Conservation (phyloP, 2,797 vertebrate species). For the Okamejei kenojei region DNA sequence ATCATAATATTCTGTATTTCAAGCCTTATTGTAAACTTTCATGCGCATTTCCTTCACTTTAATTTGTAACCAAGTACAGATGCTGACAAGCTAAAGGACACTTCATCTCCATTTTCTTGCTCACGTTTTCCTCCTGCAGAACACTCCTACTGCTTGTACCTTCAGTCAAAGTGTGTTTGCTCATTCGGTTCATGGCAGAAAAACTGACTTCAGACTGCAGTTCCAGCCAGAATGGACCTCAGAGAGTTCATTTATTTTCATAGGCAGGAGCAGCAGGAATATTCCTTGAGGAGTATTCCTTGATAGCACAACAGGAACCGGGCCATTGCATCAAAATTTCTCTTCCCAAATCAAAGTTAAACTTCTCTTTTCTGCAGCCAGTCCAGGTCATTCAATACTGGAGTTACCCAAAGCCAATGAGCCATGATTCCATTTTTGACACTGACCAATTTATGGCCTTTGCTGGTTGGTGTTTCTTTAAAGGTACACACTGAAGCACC, state of each 20-base stretch:
- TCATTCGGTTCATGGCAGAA: not conserved
- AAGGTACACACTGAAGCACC: not conserved
- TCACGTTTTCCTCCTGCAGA: not conserved
- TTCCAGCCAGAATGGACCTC: not conserved
- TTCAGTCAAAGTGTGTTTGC: not conserved
- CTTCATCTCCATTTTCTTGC: not conserved
- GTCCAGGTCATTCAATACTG: not conserved
- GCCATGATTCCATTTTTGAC: not conserved
- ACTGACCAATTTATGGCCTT: not conserved
- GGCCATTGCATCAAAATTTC: not conserved
- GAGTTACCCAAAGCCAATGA: not conserved
- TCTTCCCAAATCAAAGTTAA: not conserved
- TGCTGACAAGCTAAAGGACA: not conserved
- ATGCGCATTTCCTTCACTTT: not conserved
- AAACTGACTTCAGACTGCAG: not conserved
- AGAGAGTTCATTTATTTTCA: not conserved
- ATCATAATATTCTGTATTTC: not conserved
- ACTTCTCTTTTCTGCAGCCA: not conserved
- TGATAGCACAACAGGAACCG: not conserved
- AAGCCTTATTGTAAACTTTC: not conserved
- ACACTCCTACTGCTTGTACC: not conserved
- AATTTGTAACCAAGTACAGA: not conserved
- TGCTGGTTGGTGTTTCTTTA: not conserved
- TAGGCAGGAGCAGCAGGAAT: not conserved
- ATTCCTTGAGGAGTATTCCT: not conserved